These are phyloP conservation scores for Mustela nigripes DNA, from an alignment of 2,113 vertebrate species.

Conservation along the genomic window DNA sequence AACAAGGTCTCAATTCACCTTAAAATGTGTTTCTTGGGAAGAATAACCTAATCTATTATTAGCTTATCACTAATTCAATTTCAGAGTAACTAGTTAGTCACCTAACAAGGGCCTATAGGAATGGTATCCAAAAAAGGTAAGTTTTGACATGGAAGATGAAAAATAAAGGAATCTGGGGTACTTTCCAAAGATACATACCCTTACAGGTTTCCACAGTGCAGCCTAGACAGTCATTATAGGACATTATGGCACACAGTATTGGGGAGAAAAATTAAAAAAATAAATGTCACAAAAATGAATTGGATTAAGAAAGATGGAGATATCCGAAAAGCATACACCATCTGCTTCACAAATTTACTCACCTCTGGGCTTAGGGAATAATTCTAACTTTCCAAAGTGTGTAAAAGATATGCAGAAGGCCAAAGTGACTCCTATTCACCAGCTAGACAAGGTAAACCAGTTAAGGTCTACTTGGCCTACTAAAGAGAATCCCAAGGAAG, in stretches of 20 bases:
- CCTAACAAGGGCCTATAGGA: background rate
- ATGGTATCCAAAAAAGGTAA: background rate
- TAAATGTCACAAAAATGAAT: background rate
- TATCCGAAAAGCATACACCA: background rate
- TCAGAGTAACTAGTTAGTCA: background rate
- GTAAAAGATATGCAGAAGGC: background rate
- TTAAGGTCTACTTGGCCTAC: background rate
- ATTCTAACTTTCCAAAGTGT: background rate
- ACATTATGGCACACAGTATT: background rate
- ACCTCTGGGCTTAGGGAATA: background rate
- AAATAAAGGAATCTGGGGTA: background rate
- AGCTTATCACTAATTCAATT: background rate
- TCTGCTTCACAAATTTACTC: constrained; percentile 29
- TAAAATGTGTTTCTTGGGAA: background rate
- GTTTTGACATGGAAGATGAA: background rate
- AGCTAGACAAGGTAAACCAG: background rate
- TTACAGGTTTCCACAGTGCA: background rate
- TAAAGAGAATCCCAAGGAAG: background rate
- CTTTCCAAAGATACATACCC: background rate
- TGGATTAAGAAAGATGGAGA: background rate
- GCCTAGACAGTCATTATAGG: background rate
- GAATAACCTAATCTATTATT: background rate
- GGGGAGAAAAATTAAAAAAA: background rate
- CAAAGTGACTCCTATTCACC: background rate
- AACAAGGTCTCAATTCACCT: background rate